These are phyloP conservation scores for Patiria pectinifera DNA, from an alignment of 53 echinoderm and acorn worm genomes.

Conservation along the genomic window DNA sequence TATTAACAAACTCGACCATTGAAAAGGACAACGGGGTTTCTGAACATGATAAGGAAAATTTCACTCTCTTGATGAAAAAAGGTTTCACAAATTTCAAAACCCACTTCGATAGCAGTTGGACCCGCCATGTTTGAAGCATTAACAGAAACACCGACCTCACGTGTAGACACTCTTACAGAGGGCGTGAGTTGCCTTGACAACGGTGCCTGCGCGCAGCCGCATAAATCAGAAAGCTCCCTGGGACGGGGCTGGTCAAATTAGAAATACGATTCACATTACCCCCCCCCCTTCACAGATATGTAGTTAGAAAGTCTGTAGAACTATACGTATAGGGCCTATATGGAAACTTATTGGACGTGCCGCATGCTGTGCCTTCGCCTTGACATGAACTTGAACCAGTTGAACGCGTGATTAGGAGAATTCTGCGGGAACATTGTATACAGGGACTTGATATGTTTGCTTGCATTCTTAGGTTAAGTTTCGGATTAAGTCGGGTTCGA, in stretches of 20 bases:
- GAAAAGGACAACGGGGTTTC: too few species aligned
- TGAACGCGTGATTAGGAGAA: not conserved
- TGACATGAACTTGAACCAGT: conserved; percentile 9
- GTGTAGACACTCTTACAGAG: not conserved
- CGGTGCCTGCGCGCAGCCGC: not conserved
- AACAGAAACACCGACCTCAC: not conserved
- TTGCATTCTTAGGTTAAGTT: not conserved
- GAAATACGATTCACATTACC: not conserved
- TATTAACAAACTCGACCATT: too few species aligned
- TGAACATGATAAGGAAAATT: too few species aligned
- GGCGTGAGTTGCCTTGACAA: not conserved
- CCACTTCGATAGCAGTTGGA: not conserved
- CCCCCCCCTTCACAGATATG: too few species aligned
- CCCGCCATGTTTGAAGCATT: not conserved
- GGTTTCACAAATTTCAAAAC: too few species aligned
- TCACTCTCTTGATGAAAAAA: too few species aligned
- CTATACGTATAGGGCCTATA: not conserved
- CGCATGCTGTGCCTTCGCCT: not conserved
- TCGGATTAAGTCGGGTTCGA: not conserved
- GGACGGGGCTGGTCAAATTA: not conserved
- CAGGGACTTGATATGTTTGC: not conserved
- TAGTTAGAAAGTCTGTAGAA: not conserved
- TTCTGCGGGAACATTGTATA: not conserved
- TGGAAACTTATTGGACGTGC: not conserved
- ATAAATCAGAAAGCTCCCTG: not conserved